Percentiles rank a stretch among this genome's conserved stretches.
Conservation (phyloP, 1,140 invertebrate species). For the Lanistes nyassanus region DNA sequence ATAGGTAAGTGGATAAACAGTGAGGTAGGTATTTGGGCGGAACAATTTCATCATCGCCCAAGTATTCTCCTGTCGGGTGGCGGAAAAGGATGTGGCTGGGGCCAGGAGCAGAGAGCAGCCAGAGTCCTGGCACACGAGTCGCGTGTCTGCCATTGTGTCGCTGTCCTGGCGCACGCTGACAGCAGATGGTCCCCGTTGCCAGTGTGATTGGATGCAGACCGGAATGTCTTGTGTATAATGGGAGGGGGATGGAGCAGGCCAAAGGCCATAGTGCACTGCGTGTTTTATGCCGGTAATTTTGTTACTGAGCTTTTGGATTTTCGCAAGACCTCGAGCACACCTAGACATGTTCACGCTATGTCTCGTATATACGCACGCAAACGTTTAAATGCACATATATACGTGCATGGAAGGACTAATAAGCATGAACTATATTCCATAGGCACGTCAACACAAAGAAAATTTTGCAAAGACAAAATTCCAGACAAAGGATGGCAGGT, state of each 20-base stretch:
- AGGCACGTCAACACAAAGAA: neutral
- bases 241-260: neutral
- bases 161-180: neutral
- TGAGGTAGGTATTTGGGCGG: no score
- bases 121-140: neutral
- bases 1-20: no score
- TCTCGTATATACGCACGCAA: neutral
- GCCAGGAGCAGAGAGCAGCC: neutral
- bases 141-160: constrained; percentile 4
- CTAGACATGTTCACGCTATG: neutral
- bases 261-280: neutral
- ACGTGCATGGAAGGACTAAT: neutral
- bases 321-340: neutral
- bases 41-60: no score
- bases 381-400: neutral
- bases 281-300: neutral
- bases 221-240: neutral
- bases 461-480: neutral
- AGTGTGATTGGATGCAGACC: neutral
- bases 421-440: neutral
- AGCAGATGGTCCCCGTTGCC: neutral
- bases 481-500: no score
- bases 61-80: no score
- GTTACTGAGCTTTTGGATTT: neutral
- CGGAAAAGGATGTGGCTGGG: no score